These are phyloP conservation scores for Polyploca ridens DNA, from an alignment of 2,888 invertebrate species.

Conservation along the genomic window DNA sequence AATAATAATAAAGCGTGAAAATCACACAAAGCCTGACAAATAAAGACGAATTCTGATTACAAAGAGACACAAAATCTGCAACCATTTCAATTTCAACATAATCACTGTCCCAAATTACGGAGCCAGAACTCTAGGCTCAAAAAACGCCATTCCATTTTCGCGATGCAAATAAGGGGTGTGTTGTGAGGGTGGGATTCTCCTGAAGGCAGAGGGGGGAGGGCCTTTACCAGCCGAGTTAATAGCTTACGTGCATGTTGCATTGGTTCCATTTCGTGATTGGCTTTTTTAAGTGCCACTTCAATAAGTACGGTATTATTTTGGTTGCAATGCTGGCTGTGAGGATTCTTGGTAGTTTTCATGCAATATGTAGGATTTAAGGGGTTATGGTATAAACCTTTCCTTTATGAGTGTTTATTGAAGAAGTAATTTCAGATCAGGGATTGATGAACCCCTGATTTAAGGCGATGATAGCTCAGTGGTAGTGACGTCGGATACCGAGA, in stretches of 20 bases:
- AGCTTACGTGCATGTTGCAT: constrained; percentile 59
- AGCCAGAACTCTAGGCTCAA: background rate
- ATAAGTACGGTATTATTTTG: background rate
- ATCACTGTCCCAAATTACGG: background rate
- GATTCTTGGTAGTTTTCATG: background rate
- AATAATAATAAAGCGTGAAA: background rate
- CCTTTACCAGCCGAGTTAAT: constrained; percentile 42
- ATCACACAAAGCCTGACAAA: background rate
- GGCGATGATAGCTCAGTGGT: too few species aligned
- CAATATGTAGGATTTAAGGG: background rate
- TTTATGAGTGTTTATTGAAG: background rate
- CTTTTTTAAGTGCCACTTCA: constrained; percentile 39
- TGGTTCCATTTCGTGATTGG: constrained; percentile 55
- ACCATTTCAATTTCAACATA: background rate
- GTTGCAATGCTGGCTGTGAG: background rate
- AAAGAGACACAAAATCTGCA: background rate
- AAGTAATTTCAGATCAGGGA: too few species aligned
- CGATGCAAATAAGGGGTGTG: constrained; percentile 20
- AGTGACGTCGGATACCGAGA: too few species aligned
- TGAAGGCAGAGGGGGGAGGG: background rate
- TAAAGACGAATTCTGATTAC: background rate
- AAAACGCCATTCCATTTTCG: constrained; percentile 17
- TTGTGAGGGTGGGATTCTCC: background rate
- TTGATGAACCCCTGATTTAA: too few species aligned
- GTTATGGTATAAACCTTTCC: too few species aligned